phyloP scores from a whole-genome alignment of 2,888 invertebrate genomes.

The Pachymerium ferrugineum region DNA sequence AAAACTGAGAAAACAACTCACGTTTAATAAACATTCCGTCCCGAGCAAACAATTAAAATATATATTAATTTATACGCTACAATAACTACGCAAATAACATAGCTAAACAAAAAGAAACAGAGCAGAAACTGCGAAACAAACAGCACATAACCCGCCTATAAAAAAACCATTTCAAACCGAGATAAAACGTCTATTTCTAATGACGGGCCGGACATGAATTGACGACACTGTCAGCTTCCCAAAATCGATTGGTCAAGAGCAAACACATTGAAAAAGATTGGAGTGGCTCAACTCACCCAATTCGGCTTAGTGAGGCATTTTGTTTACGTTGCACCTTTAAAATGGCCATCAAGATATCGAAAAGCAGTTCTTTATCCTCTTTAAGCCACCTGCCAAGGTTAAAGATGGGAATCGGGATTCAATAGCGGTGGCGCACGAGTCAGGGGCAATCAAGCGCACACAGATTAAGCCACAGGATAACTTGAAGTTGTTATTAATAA shows the following conservation, averaged over 20 bases:
- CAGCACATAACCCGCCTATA: too few species aligned
- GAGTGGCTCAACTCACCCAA: not conserved
- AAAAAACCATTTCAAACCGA: too few species aligned
- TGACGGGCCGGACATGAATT: too few species aligned
- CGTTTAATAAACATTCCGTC: too few species aligned
- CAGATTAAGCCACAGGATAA: not conserved
- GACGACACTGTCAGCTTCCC: not conserved
- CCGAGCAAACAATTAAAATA: too few species aligned
- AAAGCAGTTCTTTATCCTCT: constrained; percentile 2
- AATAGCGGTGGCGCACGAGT: not conserved
- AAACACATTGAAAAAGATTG: not conserved
- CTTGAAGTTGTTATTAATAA: too few species aligned
- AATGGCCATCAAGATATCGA: not conserved
- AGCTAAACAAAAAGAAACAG: too few species aligned
- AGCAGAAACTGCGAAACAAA: too few species aligned
- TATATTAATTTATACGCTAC: too few species aligned
- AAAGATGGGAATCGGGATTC: not conserved
- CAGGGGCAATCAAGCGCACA: not conserved
- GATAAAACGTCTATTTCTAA: too few species aligned
- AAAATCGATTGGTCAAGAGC: not conserved
- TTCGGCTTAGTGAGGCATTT: not conserved
- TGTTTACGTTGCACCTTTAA: not conserved
- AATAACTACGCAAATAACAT: too few species aligned
- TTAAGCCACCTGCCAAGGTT: constrained; percentile 7
- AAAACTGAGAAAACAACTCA: too few species aligned